Evolutionary conservation across 2,113 vertebrate species (phyloP), one percentile per base, ranked within the genome.

Genomic region (Peromyscus leucopus): DNA sequence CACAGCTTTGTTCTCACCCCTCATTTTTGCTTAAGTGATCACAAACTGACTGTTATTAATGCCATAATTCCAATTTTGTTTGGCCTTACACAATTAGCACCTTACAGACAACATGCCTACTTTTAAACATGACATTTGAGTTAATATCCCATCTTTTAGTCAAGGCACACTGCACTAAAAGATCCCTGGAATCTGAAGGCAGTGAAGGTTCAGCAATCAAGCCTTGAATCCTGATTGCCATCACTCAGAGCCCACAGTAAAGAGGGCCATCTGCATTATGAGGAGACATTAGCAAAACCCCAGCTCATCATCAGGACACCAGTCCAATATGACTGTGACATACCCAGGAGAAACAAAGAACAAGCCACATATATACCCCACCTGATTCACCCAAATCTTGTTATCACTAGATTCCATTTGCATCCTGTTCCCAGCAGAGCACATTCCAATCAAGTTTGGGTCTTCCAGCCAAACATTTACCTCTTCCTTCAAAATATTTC

Each of bases 1-100:
- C 13, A 7, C 16, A 5, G 59, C 59, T 95, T 9, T 0, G 42
- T 91, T 94, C 95, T 31, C 89, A 93, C 16, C 22, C 1, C 33
- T 97, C 76, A 6, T 46, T 91, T 24, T 17, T 86, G 92, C 98
- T 42, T 80, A 92, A 86, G 91, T 97, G 90, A 88, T 75, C 1
- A 0, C 51, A 96, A 74, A 84, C 61, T 55, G 0, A 0, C n/a
- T 59, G 71, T 8, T 39, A 7, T 93, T 97, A 95, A 92, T 36
- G 96, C 51, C 59, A 42, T 15, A 88, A 94, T 93, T 95, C 83
- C 61, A 74, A 89, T 72, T 87, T 75, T 0, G 74, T 91, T 90
- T 93, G 80, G 4, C 8, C 55, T 51, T 82, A 28, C 80, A 95
- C 69, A 92, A 13, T 0, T 4, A 74, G 96, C 94, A 93, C 55